Percentiles rank a stretch among this genome's conserved stretches.
Conservation (phyloP, 2,797 vertebrate species). For the Silurus lanzhouensis region DNA sequence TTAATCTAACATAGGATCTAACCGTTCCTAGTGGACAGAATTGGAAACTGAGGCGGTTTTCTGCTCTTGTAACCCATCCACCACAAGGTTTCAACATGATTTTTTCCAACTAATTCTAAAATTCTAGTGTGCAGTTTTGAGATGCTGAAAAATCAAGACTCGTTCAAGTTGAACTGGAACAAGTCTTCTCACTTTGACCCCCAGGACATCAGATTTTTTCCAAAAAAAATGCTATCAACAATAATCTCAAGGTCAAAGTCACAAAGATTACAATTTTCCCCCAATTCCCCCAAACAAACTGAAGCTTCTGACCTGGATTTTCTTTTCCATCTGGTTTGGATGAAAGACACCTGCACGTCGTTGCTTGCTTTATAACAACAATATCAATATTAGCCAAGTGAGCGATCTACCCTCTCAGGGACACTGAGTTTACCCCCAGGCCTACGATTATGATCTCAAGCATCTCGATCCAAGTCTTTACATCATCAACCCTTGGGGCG, state of each 20-base stretch:
- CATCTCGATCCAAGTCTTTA: neutral
- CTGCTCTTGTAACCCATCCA: neutral
- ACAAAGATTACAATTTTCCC: too few species aligned
- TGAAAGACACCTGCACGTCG: neutral
- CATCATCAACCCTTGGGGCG: constrained; percentile 2
- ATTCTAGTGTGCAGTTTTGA: too few species aligned
- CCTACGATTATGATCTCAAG: neutral
- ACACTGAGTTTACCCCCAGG: neutral
- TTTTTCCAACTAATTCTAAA: neutral
- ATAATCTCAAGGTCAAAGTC: neutral
- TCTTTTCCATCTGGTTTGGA: too few species aligned
- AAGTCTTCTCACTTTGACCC: too few species aligned
- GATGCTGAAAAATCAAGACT: too few species aligned
- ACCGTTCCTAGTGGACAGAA: neutral
- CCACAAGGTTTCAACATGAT: neutral
- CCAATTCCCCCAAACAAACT: too few species aligned
- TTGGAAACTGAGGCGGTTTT: neutral
- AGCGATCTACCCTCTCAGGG: neutral
- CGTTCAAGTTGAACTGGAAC: too few species aligned
- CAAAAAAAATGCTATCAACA: neutral
- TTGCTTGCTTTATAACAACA: neutral
- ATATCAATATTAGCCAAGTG: neutral
- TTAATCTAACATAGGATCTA: neutral
- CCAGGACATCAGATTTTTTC: too few species aligned
- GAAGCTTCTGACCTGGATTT: neutral